A percentile compares a stretch with the other conserved stretches of the same genome.
Conservation (phyloP, 2,797 vertebrate species). For the Rhinogobio ventralis region DNA sequence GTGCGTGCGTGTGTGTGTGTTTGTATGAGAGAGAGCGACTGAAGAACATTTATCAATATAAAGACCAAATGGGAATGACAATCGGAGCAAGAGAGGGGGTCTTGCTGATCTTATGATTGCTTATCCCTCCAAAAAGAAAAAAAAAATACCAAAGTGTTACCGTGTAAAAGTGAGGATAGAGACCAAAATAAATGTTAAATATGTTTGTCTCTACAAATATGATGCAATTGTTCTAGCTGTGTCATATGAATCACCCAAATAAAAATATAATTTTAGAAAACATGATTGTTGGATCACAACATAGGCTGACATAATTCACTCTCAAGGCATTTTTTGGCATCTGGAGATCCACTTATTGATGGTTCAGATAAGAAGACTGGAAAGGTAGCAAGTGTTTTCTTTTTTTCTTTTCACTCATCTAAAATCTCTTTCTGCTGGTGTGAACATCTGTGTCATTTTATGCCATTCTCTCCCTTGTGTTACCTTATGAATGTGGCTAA, state of each 20-base stretch:
- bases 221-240: constrained; percentile 38
- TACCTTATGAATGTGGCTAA: constrained; percentile 85
- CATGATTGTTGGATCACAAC: constrained; percentile 37
- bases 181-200: constrained; percentile 46
- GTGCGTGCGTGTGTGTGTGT: not conserved
- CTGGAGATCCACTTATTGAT: not conserved
- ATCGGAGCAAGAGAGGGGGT: constrained; percentile 81
- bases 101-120: constrained; percentile 85
- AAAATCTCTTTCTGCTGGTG: constrained; percentile 41
- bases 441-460: constrained; percentile 42
- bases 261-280: constrained; percentile 43
- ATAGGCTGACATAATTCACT: constrained; percentile 3
- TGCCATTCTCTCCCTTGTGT: constrained; percentile 80
- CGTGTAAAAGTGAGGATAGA: constrained; percentile 34
- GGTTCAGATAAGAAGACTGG: constrained; percentile 33
- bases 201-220: constrained; percentile 37
- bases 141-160: constrained; percentile 37
- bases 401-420: constrained; percentile 43
- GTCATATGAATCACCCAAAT: constrained; percentile 40
- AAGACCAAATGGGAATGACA: constrained; percentile 78
- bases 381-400: constrained; percentile 47
- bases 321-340: not conserved
- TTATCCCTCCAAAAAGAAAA: constrained; percentile 71
- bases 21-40: not conserved
- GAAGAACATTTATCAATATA: constrained; percentile 48